Base-by-base conservation (phyloP, 2,888 invertebrate genomes). In the Tinea pellionella region DNA sequence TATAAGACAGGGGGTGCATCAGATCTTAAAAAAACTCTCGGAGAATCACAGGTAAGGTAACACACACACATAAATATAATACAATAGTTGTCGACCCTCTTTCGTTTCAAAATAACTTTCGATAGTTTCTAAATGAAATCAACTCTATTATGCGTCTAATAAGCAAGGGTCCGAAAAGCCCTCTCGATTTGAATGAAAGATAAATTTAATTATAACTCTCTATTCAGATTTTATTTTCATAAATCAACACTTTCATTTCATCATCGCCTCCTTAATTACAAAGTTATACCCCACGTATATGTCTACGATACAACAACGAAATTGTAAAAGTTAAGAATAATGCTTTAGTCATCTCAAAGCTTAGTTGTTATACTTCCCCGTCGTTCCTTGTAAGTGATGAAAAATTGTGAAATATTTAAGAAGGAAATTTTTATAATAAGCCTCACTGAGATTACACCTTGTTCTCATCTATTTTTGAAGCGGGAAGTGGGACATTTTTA, bases 391-490 rank as follows among this genome's bases (percentile, higher is more conserved):
- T 24, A 18, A 18, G 53, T 24, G 53, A 53, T 24, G 53, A 53
- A 53, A 53, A 53, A 53, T 53, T 53, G 53, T 53, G 53, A 53
- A 53, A 53, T 53, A 53, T 53, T 53, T 53, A 75, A 77, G 78
- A 80, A 82, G 76, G 77, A 77, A 83, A 79, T 82, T 80, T 80
- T 82, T 80, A 80, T 84, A 85, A 84, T 82, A 85, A 82, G 79
- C 73, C 78, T 77, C 70, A 75, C 76, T 67, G 80, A 82, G 86
- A 85, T 85, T 84, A 85, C 85, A 83, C 85, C 85, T 84, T 80
- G 77, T 68, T 67, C 74, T 80, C 84, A 78, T 87, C 75, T 79
- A 84, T 85, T 80, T 84, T 84, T 80, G 47, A 75, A 71, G 72
- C 68, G 69, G 75, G 79, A 78, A 80, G 77, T 78, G 80, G 80